Conservation (phyloP, 2,888 invertebrate genomes). For the Spilosoma lubricipeda region DNA sequence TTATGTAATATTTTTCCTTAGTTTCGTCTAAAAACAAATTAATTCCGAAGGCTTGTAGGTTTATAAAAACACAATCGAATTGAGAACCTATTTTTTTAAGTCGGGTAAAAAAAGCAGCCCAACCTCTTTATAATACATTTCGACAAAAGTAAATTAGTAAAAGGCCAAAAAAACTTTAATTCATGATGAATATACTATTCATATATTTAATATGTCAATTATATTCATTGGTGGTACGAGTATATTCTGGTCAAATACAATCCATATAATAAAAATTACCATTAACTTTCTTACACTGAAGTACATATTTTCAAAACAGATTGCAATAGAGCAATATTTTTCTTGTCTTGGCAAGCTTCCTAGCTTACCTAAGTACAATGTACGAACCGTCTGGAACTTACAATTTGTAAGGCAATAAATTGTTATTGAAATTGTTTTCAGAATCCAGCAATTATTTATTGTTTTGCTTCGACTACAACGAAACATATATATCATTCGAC, state of each 20-base stretch:
- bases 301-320: slow-evolving; percentile 18
- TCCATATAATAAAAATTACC: neutral
- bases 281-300: slow-evolving; percentile 7
- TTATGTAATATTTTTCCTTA: too few species aligned
- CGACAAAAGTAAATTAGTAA: too few species aligned
- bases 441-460: slow-evolving; percentile 55
- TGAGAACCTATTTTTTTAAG: too few species aligned
- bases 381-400: slow-evolving; percentile 56
- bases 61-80: too few species aligned
- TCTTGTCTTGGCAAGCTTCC: slow-evolving; percentile 48
- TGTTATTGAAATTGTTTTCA: slow-evolving; percentile 64
- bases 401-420: slow-evolving; percentile 76
- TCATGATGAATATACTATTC: neutral
- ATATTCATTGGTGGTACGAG: neutral
- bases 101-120: too few species aligned
- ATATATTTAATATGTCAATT: neutral
- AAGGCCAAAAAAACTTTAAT: neutral
- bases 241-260: neutral
- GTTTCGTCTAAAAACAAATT: too few species aligned
- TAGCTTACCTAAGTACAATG: slow-evolving; percentile 23
- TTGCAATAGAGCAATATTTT: slow-evolving; percentile 38
- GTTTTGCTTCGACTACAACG: slow-evolving; percentile 50
- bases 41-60: too few species aligned
- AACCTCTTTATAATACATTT: too few species aligned
- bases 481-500: slow-evolving; percentile 51